Evolutionary conservation across 2,113 vertebrate genomes (phyloP), one percentile per base, ranked within the genome.

Genomic region (Protobothrops mucrosquamatus): DNA sequence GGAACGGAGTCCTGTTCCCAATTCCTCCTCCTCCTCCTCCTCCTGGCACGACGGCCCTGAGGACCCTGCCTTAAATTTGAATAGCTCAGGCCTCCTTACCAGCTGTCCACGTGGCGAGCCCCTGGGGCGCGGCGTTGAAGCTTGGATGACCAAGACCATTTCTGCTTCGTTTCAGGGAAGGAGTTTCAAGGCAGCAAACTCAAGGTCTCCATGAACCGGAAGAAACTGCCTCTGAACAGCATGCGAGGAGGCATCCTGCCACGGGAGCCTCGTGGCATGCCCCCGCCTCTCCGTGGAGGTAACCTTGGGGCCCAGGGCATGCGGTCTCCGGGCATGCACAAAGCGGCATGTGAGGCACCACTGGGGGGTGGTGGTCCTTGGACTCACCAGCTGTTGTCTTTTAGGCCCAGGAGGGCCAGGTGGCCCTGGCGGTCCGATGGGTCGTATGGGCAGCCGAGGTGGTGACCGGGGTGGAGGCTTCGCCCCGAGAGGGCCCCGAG

Each of bases 181-280:
- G 99, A 99, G 89, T 99, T 98, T 96, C 98, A 99, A 94, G 97
- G 98, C 0, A 98, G 98, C 96, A 98, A 98, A 95, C 97, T 99
- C 14, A 99, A 99, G 94, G 99, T 99, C 0, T 97, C 97, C 43
- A 98, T 99, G 93, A 98, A 98, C 0, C 98, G 98, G 57, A 98
- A 99, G 95, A 99, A 99, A 95, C 98, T 98, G 56, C 98, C 98
- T 3, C 98, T 99, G 98, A 98, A 98, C 93, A 98, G 98, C 96
- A 97, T 99, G 98, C 95, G 98, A 26, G 98, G 99, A 0, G 98
- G 98, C 18, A 98, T 99, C 97, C 97, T 98, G 0, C 98, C 98
- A 22, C 97, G 99, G 1, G 99, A 99, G 92, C 98, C 98, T 92
- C 97, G 98, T 22, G 98, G 98, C 8, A 98, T 99, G 98, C 98